Base-by-base conservation (phyloP, 2,888 invertebrate genomes). In the Tridacna gigas region DNA sequence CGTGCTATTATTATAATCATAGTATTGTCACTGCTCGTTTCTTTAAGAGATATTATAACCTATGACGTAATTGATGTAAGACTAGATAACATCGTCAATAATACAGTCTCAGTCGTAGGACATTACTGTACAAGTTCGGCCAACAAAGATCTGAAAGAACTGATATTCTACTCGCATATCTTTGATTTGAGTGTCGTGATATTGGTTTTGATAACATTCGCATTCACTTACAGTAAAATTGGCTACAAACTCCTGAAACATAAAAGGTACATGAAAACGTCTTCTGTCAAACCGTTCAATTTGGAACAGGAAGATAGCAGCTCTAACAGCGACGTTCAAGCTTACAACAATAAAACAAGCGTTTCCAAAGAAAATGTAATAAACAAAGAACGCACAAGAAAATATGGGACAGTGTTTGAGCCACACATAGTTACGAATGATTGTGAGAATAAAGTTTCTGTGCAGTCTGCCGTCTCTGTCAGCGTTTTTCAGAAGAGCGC, bases 71-170 rank as follows among this genome's bases (percentile, higher is more conserved):
- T 82, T 28, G 18, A 67, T n/a, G 63, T 82, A 7, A 73, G 12
- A 15, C 63, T 37, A 37, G 37, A 51, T 12, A 48, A 37, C 56
- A 9, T 51, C 18, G 4, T 25, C n/a, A 15, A 25, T 48, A 61
- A n/a, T 4, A 69, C 69, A 20, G 45, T 69, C 1, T 15, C 26
- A 22, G 63, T 82, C 3, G 65, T 74, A 15, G 84, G 84, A 28
- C 74, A 79, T 65, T 82, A 85, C 47, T 85, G 84, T 20, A 85
- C 84, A 9, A 82, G 66, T 63, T 82, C 82, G 15, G 67, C 79
- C 25, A 67, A 79, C 13, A 28, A 66, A 25, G 73, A 77, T 28
- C 74, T 79, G n/a, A 61, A 74, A n/a, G 13, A 60, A 4, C 12
- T 82, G 9, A 76, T 82, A 0, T 61, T 74, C 13, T 56, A 74